phyloP scores from a whole-genome alignment of 2,113 vertebrate species.

The Anarhynchus alexandrinus region DNA sequence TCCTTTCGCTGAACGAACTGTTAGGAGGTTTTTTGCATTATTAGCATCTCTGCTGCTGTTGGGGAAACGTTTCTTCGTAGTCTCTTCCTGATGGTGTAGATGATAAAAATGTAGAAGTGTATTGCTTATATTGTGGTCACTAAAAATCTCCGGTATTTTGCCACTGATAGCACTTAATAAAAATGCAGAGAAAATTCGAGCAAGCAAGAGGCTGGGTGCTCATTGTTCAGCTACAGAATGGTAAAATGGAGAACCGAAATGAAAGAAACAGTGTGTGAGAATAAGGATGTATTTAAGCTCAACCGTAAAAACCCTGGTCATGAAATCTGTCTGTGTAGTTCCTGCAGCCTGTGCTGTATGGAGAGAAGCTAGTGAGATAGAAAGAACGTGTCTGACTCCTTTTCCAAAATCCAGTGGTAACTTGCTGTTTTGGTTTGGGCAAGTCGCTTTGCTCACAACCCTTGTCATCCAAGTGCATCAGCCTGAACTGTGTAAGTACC shows the following conservation, averaged over 20 bases:
- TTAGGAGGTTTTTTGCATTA: background rate
- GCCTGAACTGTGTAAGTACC: too few species aligned
- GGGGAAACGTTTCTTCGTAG: background rate
- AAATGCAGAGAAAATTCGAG: background rate
- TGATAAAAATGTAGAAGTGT: background rate
- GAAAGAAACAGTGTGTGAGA: background rate
- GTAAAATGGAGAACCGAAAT: background rate
- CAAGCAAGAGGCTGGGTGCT: background rate
- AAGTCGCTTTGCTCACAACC: background rate
- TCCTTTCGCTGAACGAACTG: background rate
- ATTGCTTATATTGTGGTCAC: too few species aligned
- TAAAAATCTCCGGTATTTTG: background rate
- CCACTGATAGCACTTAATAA: background rate
- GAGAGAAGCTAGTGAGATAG: background rate
- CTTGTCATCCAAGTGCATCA: too few species aligned
- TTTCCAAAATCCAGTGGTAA: background rate
- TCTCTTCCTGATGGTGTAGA: background rate
- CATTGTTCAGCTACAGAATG: background rate
- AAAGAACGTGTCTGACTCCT: background rate
- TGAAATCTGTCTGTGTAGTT: background rate
- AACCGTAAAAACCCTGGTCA: background rate
- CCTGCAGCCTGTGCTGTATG: background rate
- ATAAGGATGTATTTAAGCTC: background rate
- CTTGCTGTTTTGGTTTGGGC: background rate
- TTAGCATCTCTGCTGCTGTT: background rate